A percentile compares a stretch with the other conserved stretches of the same genome.
phyloP scores from a whole-genome alignment of 2,113 vertebrate genomes.

The Marmota monax region DNA sequence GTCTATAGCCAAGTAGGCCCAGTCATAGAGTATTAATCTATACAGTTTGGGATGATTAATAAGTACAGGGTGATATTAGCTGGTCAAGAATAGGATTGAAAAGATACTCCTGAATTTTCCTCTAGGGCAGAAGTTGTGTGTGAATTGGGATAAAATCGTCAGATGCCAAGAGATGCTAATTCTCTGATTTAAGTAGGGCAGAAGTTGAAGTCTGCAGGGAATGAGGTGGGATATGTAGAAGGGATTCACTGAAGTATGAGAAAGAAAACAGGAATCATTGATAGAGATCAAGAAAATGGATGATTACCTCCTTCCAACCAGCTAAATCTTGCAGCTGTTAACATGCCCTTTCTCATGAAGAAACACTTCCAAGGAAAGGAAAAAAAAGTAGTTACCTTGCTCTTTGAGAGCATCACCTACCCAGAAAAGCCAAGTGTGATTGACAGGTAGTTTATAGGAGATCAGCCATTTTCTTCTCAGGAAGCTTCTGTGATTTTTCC shows the following conservation, averaged over 20 bases:
- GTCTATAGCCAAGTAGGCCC: background rate
- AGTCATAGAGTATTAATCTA: rapidly evolving
- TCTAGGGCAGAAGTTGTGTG: background rate
- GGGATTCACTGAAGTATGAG: background rate
- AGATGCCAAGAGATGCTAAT: background rate
- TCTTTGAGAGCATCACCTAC: background rate
- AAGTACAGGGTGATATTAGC: rapidly evolving
- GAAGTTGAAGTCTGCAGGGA: background rate
- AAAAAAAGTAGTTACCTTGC: background rate
- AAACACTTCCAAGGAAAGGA: background rate
- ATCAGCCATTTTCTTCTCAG: background rate
- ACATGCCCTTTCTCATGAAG: background rate
- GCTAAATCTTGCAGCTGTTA: background rate
- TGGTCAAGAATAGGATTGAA: background rate
- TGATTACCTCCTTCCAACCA: background rate
- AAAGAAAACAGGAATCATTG: background rate
- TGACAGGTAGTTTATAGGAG: background rate
- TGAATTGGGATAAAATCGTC: background rate
- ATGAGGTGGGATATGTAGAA: background rate
- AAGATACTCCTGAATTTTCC: background rate
- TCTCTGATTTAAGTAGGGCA: background rate
- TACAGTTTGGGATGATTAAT: background rate
- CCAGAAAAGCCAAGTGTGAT: background rate
- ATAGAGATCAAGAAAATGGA: background rate
- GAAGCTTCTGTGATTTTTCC: background rate